A percentile compares a stretch with the other conserved stretches of the same genome.
Evolutionary conservation across 92 coral and sea anemone species (phyloP).

Genomic region (Desmophyllum pertusum): DNA sequence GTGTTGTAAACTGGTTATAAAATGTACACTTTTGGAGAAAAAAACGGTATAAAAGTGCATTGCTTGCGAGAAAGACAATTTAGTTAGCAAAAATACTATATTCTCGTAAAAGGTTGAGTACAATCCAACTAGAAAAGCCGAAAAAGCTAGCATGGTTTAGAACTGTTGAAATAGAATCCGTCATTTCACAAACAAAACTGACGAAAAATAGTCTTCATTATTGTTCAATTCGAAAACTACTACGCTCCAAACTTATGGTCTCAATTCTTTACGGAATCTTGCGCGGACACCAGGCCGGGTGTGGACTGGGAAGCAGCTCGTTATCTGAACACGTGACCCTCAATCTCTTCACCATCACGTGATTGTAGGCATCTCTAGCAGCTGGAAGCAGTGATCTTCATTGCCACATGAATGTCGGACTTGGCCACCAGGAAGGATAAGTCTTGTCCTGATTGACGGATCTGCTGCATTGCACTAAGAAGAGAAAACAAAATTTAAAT

Average conservation of each 20-base stretch:
- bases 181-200: neutral
- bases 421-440: slow-evolving; percentile 97
- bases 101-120: neutral
- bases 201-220: neutral
- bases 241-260: no score
- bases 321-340: neutral
- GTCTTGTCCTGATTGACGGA: slow-evolving; percentile 88
- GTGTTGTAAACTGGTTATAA: neutral
- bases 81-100: neutral
- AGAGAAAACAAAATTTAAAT: neutral
- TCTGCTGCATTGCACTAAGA: slow-evolving; percentile 94
- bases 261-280: neutral
- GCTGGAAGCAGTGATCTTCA: slow-evolving; percentile 99
- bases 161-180: neutral
- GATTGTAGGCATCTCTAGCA: slow-evolving; percentile 50
- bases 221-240: neutral
- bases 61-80: neutral
- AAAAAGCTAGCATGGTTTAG: neutral
- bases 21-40: neutral
- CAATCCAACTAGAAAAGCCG: neutral
- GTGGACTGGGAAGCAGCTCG: neutral
- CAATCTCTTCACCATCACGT: neutral
- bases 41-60: neutral
- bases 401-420: slow-evolving; percentile 96
- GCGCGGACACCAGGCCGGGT: neutral